Evolutionary conservation across 2,888 invertebrate species (phyloP).

Genomic region (Agriopis aurantiaria): DNA sequence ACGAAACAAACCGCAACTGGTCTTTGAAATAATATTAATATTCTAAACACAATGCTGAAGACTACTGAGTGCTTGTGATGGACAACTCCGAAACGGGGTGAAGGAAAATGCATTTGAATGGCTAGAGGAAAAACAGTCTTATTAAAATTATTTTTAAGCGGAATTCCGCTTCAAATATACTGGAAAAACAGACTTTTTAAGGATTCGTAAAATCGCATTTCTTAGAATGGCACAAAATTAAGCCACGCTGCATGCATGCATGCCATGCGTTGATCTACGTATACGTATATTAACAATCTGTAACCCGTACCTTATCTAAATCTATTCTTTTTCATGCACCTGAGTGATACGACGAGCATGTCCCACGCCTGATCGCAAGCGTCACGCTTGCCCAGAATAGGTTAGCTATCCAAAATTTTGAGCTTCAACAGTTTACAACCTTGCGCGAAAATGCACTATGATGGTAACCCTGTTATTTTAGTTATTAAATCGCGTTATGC

Average conservation of each 20-base stretch:
- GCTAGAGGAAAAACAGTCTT: neutral
- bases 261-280: neutral
- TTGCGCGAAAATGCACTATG: no score
- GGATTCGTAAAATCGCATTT: neutral
- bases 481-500: no score
- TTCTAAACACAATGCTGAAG: slow-evolving; percentile 38
- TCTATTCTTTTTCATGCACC: no score
- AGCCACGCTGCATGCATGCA: neutral
- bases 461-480: no score
- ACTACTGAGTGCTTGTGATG: slow-evolving; percentile 20
- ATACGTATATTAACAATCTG: neutral
- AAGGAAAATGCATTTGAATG: slow-evolving; percentile 26
- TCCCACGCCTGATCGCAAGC: no score
- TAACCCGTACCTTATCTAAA: no score
- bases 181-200: neutral
- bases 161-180: slow-evolving; percentile 1
- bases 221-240: neutral
- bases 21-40: slow-evolving; percentile 43
- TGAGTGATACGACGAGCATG: no score
- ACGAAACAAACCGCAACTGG: slow-evolving; percentile 43
- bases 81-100: slow-evolving; percentile 28
- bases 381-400: no score
- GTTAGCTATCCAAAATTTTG: no score
- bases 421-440: no score
- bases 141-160: neutral